Conservation (phyloP, 2,888 invertebrate species). For the Tachina lurida region DNA sequence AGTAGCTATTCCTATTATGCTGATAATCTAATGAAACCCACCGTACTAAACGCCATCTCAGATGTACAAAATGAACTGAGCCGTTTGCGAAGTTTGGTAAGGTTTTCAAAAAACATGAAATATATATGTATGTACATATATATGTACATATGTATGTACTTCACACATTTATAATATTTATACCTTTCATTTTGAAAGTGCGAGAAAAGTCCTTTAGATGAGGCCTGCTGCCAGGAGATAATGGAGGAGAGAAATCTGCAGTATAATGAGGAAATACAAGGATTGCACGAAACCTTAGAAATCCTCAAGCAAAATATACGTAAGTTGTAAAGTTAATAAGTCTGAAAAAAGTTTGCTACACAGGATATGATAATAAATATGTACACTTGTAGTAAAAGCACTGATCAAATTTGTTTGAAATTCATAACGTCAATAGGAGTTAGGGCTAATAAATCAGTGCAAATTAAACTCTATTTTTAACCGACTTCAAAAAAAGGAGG, state of each 20-base stretch:
- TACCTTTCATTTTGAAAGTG: conserved; percentile 72
- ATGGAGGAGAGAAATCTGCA: conserved; percentile 78
- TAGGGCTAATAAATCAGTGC: too few species aligned
- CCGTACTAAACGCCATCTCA: conserved; percentile 79
- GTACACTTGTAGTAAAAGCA: too few species aligned
- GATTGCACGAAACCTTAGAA: conserved; percentile 78
- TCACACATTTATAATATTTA: neutral
- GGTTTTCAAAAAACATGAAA: neutral
- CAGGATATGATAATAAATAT: too few species aligned
- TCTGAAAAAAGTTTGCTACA: neutral
- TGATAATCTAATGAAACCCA: conserved; percentile 78
- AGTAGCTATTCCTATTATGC: conserved; percentile 79
- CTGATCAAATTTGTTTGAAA: too few species aligned
- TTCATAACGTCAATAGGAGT: too few species aligned
- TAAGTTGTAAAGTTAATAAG: conserved; percentile 70
- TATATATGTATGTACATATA: too few species aligned
- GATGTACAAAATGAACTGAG: conserved; percentile 79
- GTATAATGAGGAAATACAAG: conserved; percentile 79
- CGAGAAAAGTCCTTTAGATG: conserved; percentile 78
- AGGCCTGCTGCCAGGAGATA: conserved; percentile 80
- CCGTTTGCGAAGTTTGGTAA: conserved; percentile 77
- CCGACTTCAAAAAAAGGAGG: too few species aligned
- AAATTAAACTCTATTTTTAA: too few species aligned
- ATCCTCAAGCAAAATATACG: conserved; percentile 79
- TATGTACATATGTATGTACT: too few species aligned